Conservation (phyloP, 2,113 vertebrate genomes). For the Bufo bufo region DNA sequence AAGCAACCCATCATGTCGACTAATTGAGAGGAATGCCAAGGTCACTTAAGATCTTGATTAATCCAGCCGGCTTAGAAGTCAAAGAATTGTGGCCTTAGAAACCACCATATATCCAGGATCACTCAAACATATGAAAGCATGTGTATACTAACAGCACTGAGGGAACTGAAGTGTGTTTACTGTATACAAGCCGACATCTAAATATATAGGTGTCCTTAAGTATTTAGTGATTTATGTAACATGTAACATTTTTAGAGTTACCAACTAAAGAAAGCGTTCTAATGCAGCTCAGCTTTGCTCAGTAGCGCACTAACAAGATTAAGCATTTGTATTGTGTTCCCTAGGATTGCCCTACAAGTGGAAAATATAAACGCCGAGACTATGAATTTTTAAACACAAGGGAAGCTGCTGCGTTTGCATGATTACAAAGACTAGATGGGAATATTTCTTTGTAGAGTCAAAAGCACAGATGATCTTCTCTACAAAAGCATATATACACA, state of each 20-base stretch:
- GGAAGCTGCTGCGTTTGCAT: conserved; percentile 47
- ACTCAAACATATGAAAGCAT: not conserved
- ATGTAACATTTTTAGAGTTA: not conserved
- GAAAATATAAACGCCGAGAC: conserved; percentile 35
- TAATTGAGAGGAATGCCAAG: conserved; percentile 49
- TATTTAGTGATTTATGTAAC: not conserved
- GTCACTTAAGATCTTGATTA: conserved; percentile 49
- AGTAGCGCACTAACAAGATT: conserved; percentile 35
- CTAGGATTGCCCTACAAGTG: conserved; percentile 26
- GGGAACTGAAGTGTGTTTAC: not conserved
- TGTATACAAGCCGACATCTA: not conserved
- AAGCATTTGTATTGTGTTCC: conserved; percentile 21
- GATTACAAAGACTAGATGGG: conserved; percentile 32
- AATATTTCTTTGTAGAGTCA: conserved; percentile 26
- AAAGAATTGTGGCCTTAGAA: conserved; percentile 34
- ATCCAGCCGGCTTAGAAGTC: conserved; percentile 22
- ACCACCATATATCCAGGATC: conserved; percentile 28
- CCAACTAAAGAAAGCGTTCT: conserved; percentile 13
- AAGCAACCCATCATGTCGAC: conserved; percentile 19
- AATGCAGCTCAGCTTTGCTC: conserved; percentile 18
- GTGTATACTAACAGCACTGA: not conserved
- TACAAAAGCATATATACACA: conserved; percentile 16
- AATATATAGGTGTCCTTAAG: not conserved
- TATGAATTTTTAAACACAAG: conserved; percentile 34
- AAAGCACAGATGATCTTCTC: conserved; percentile 27